Base-by-base conservation (phyloP, 2,113 vertebrate species). In the Cranoglanis bouderius region DNA sequence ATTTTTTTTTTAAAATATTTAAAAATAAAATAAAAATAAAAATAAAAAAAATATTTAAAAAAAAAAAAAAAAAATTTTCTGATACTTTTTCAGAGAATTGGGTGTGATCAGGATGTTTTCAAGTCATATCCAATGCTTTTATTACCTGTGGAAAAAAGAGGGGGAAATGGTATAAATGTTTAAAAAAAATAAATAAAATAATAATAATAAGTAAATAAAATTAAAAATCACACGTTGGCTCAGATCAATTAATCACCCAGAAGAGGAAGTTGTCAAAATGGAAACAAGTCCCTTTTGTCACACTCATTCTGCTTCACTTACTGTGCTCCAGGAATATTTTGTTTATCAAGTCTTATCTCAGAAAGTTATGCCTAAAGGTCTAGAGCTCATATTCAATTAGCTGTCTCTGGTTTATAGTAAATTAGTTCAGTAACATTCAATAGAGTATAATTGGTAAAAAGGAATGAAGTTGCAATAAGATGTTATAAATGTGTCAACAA, bases 241-340 rank as follows among this genome's bases (percentile, higher is more conserved):
- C 85, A 85, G 91, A 92, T 94, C 92, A 93, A 84, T 92, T 92
- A 93, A 91, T 93, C 92, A 82, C 49, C 81, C 85, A 67, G 40
- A 74, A 75, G 29, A 82, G 88, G 88, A 90, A 88, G 93, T 91
- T 88, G 92, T n/a, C n/a, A n/a, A n/a, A 94, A 93, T 93, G 84
- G 92, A 92, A 93, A 93, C 89, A 91, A 91, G 92, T 90, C 90
- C 86, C 85, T 90, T 80, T 32, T 53, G 72, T 53, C 29, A 38
- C 55, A 81, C 29, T 65, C 26, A 29, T 75, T 29, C 67, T n/a
- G 65, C 57, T 26, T 72, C n/a, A 21, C 53, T 57, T 24, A 40
- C 63, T 85, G n/a, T 72, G 29, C 19, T 70, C 32, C 40, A 87
- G 51, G 21, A 86, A 75, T 59, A 77, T 59, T 61, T 77, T 77